Evolutionary conservation across 2,888 invertebrate genomes (phyloP), one percentile per base, ranked within the genome.

Genomic region (Nymphalis urticae): DNA sequence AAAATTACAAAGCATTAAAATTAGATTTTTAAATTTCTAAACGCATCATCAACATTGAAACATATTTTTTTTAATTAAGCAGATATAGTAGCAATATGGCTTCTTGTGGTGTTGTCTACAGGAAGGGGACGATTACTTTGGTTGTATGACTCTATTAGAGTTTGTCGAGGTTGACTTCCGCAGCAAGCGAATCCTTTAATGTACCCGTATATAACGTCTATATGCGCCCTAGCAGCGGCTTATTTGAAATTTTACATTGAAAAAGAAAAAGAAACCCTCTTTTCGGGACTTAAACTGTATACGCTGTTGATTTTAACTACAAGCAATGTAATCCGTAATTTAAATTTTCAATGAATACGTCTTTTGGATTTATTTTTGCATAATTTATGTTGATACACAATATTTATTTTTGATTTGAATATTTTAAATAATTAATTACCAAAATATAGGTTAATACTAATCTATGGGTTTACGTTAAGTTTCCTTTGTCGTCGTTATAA

Each of bases 81-180:
- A n/a, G 7, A 19, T 19, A 36, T 27, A 47, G 42, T 24, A n/a
- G 24, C 21, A 62, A 66, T 66, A 56, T 42, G n/a, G 7, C 8
- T 16, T 56, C 66, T 64, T 72, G 50, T 72, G 58, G 64, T 60
- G 17, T 48, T n/a, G 10, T 32, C 27, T 71, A 51, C 64, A 67
- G 69, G 65, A 69, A 69, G 69, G 70, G 60, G 64, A 69, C 72
- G 71, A 69, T 73, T 69, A 73, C 73, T 69, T 69, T 71, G 73
- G 73, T 67, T 71, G 71, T 71, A 73, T 73, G 73, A 68, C 73
- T 73, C 73, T 71, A 73, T 73, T 69, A 73, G 65, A 71, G 67
- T 73, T 71, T 73, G 68, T 68, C 67, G 69, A 73, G 66, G 69
- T 71, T 73, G 73, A 73, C 69, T 71, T 73, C 71, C 71, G 67